Conservation (phyloP, 2,888 invertebrate genomes). For the Lottia gigantea region DNA sequence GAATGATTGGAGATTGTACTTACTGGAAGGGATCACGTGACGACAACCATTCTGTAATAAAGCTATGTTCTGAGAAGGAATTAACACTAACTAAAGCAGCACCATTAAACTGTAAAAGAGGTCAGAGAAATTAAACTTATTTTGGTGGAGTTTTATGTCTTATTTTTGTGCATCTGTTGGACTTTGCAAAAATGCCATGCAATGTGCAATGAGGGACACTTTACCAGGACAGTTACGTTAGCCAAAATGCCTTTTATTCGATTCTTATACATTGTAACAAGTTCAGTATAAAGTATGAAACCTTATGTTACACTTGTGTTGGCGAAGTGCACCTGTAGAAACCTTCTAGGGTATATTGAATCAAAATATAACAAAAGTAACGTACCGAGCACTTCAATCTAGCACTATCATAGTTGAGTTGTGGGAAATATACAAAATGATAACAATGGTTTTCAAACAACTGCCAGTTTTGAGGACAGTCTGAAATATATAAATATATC, state of each 20-base stretch:
- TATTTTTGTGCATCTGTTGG: no score
- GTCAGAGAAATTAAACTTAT: no score
- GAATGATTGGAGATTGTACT: not conserved
- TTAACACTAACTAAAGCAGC: slow-evolving; percentile 82
- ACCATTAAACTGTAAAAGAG: slow-evolving; percentile 63
- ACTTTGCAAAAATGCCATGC: no score
- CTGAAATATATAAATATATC: slow-evolving; percentile 21
- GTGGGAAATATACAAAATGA: slow-evolving; percentile 88
- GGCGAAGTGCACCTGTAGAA: no score
- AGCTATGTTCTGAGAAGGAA: slow-evolving; percentile 86
- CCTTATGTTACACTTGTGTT: no score
- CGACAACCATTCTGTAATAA: slow-evolving; percentile 84
- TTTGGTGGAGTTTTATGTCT: no score
- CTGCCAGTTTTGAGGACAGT: slow-evolving; percentile 88
- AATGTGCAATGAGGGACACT: no score
- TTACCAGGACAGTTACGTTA: no score
- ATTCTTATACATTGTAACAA: no score
- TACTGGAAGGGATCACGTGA: slow-evolving; percentile 77
- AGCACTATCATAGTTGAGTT: slow-evolving; percentile 77
- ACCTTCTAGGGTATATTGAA: no score
- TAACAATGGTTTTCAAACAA: slow-evolving; percentile 84
- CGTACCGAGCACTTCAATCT: slow-evolving; percentile 25
- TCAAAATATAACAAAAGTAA: not conserved
- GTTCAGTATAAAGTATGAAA: no score
- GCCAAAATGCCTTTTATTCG: no score